Evolutionary conservation across 2,888 invertebrate genomes (phyloP).

Genomic region (Amphipoea oculea): DNA sequence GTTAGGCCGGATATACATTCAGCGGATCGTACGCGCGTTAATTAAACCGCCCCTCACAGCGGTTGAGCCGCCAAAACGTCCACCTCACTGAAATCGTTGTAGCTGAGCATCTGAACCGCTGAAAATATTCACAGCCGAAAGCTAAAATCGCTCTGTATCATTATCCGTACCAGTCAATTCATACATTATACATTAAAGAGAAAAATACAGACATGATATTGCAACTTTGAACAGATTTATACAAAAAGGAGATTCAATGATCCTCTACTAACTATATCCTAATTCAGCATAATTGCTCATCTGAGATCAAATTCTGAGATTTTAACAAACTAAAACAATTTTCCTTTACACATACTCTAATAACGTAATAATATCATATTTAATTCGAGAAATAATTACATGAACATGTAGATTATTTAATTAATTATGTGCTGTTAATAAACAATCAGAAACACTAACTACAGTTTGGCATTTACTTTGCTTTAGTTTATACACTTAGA

Average conservation of each 20-base stretch:
- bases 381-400: conserved; percentile 57
- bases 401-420: conserved; percentile 53
- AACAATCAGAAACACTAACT: conserved; percentile 73
- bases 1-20: conserved; percentile 46
- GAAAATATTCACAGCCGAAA: conserved; percentile 38
- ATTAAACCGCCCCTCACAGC: conserved; percentile 3
- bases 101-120: conserved; percentile 44
- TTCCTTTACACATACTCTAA: conserved; percentile 56
- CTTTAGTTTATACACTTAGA: conserved; percentile 70
- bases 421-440: conserved; percentile 60
- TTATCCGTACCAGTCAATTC: conserved; percentile 38
- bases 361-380: conserved; percentile 62
- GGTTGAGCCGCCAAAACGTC: conserved; percentile 23
- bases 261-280: conserved; percentile 66
- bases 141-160: conserved; percentile 34
- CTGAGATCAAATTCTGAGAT: conserved; percentile 85
- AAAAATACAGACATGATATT: conserved; percentile 60
- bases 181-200: conserved; percentile 50
- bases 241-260: conserved; percentile 61
- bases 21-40: conserved; percentile 41
- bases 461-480: conserved; percentile 85
- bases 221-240: conserved; percentile 61
- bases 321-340: conserved; percentile 70
- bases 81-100: background rate
- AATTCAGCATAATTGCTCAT: conserved; percentile 77